phyloP scores from a whole-genome alignment of 2,797 vertebrate genomes.

The Malurus leucopterus region DNA sequence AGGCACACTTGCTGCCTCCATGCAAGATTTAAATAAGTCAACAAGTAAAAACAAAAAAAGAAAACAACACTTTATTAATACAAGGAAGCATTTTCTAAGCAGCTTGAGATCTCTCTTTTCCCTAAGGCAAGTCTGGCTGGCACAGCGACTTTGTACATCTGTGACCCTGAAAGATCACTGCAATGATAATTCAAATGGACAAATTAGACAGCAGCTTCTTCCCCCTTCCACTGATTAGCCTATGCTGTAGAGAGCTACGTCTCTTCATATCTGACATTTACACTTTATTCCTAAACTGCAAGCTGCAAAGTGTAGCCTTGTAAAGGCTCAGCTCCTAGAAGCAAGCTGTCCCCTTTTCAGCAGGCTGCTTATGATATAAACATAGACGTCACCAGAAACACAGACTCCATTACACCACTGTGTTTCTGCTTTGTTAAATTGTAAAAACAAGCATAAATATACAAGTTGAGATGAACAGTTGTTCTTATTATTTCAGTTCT shows the following conservation, averaged over 20 bases:
- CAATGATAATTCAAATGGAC: background rate
- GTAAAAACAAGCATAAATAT: background rate
- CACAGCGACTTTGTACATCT: background rate
- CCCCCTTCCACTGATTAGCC: background rate
- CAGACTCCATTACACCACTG: background rate
- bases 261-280: background rate
- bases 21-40: background rate
- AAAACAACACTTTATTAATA: background rate
- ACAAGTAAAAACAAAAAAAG: background rate
- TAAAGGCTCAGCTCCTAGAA: background rate
- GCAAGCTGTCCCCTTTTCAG: background rate
- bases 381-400: background rate
- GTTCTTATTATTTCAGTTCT: background rate
- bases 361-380: background rate
- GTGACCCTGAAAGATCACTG: background rate
- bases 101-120: background rate
- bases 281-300: background rate
- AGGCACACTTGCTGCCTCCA: background rate
- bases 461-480: background rate
- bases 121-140: background rate
- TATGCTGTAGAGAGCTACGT: background rate
- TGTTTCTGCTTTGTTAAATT: background rate
- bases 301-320: background rate
- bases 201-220: background rate
- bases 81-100: background rate